Base-by-base conservation (phyloP, 1,140 invertebrate species). In the Rhyzopertha dominica region DNA sequence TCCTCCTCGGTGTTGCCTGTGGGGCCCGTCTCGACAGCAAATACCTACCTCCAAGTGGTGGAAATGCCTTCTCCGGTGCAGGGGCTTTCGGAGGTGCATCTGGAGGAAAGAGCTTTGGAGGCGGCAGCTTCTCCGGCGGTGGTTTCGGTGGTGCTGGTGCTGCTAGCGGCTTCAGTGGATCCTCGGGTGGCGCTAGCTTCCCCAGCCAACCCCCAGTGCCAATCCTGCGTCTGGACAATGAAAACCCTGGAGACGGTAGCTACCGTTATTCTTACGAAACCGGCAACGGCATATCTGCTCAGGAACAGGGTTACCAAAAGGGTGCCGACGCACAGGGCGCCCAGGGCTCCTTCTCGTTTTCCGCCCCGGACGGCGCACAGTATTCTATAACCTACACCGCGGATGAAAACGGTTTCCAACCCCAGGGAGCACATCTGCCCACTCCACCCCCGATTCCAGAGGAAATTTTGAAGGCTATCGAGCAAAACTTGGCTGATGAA, bases 361-460 rank as follows among this genome's bases (percentile, higher is more conserved):
- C 53, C 10, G 28, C 54, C 22, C 64, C 64, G 7, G 57, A 63
- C 29, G 64, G 64, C 13, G 37, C 60, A 54, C 44, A 53, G 14
- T 53, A 62, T 29, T 49, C 44, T 7, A 37, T 68, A n/a, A 53
- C 45, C 8, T 71, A 71, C 58, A 74, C 70, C 13, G 81, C 81
- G 24, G 80, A 83, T 54, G 78, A 82, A 54, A 80, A 80, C 50
- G 81, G 80, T n/a, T 83, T 80, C 63, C 59, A 73, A 26, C 70
- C 80, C 17, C 51, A 63, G n/a, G 77, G 76, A 17, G 74, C 66
- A 29, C 74, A 77, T 49, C 66, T 78, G 23, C 71, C 72, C 7
- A 63, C 71, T 3, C 67, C 77, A 9, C 75, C 74, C 1, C 76
- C 76, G 48, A 66, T 78, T 29, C 78, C 78, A 5, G 67, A 65